These are phyloP conservation scores for Neodon shergylaensis DNA, from an alignment of 2,113 vertebrate genomes.

Conservation along the genomic window DNA sequence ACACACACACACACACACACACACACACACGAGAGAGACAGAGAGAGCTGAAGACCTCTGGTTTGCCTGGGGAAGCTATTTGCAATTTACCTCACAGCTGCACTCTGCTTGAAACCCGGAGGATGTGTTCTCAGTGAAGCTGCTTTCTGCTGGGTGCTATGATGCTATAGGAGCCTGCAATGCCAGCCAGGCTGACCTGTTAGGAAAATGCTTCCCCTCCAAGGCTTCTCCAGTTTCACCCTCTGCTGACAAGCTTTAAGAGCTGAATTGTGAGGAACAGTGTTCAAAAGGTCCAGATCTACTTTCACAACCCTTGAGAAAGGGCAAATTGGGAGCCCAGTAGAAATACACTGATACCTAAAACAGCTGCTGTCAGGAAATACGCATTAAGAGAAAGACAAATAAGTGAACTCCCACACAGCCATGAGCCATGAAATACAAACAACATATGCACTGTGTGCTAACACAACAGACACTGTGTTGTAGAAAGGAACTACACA, in stretches of 20 bases:
- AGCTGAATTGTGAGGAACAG: background rate
- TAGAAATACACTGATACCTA: background rate
- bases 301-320: background rate
- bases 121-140: fast-evolving
- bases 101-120: background rate
- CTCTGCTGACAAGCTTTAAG: background rate
- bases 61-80: background rate
- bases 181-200: no score
- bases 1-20: background rate
- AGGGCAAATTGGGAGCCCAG: background rate
- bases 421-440: background rate
- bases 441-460: background rate
- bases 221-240: background rate
- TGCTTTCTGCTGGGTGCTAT: background rate
- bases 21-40: background rate
- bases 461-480: background rate
- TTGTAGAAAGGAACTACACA: fast-evolving
- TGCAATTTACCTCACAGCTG: no score
- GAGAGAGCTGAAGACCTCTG: background rate
- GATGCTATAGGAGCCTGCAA: background rate
- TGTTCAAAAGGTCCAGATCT: background rate
- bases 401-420: background rate
- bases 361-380: background rate
- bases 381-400: background rate
- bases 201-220: background rate